These are phyloP conservation scores for Nephila pilipes DNA, from an alignment of 1,140 invertebrate species.

Conservation along the genomic window DNA sequence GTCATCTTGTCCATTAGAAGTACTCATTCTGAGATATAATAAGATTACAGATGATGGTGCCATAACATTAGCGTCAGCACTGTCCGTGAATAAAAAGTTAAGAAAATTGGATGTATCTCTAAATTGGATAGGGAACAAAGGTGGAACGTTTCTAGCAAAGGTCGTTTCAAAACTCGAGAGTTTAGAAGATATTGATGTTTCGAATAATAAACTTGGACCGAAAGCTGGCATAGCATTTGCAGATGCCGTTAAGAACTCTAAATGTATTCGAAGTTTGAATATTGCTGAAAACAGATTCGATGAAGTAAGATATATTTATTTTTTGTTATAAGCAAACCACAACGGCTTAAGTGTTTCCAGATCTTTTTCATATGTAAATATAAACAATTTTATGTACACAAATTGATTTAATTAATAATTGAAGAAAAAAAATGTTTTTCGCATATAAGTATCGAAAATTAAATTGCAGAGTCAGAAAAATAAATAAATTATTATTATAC, in stretches of 20 bases:
- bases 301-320: slow-evolving; percentile 5
- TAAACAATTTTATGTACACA: no score
- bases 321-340: background rate
- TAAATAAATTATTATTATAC: no score
- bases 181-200: slow-evolving; percentile 43
- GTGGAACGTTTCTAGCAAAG: slow-evolving; percentile 30
- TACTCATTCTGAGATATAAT: slow-evolving; percentile 29
- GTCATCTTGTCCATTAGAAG: slow-evolving; percentile 17
- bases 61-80: slow-evolving; percentile 2
- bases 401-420: no score
- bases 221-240: background rate
- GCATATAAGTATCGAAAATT: no score
- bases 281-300: slow-evolving; percentile 21
- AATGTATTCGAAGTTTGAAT: background rate
- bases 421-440: no score
- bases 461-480: no score
- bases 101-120: slow-evolving; percentile 42
- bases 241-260: background rate
- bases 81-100: slow-evolving; percentile 10
- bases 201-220: slow-evolving; percentile 33
- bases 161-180: background rate
- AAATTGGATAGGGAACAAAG: slow-evolving; percentile 49
- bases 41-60: slow-evolving; percentile 11
- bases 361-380: no score
- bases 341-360: no score